Conservation (phyloP, 2,113 vertebrate species). For the Mormoops blainvillei region DNA sequence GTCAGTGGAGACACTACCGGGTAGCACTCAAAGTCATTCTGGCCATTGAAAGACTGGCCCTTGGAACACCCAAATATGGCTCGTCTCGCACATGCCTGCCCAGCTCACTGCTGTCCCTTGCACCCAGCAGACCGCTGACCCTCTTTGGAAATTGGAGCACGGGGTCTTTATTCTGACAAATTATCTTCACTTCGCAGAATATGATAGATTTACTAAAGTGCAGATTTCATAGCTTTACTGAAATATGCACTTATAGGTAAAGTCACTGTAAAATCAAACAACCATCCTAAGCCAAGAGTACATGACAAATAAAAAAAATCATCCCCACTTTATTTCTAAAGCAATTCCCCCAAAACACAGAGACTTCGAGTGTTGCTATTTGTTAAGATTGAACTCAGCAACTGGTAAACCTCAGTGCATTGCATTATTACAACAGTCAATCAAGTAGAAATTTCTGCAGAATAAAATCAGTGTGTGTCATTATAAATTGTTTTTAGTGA, state of each 20-base stretch:
- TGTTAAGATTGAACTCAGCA: background rate
- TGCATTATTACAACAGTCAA: background rate
- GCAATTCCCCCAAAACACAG: background rate
- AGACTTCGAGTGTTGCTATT: background rate
- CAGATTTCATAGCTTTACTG: background rate
- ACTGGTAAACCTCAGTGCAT: background rate
- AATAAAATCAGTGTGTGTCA: background rate
- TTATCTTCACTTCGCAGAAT: background rate
- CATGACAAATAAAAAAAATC: background rate
- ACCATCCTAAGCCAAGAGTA: background rate
- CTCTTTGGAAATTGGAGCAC: fast-evolving
- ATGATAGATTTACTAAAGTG: background rate
- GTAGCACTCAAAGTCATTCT: no score
- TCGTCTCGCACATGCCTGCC: background rate
- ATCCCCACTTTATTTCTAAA: background rate
- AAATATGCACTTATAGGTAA: background rate
- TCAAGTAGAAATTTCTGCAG: background rate
- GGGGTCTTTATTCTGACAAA: background rate
- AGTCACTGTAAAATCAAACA: background rate
- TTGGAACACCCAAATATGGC: fast-evolving
- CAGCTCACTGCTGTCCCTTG: fast-evolving
- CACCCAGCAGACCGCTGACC: background rate
- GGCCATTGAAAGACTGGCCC: fast-evolving
- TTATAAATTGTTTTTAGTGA: background rate
- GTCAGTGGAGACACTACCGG: fast-evolving